Evolutionary conservation across 1,140 invertebrate species (phyloP).

Genomic region (Polypedilum pembai): DNA sequence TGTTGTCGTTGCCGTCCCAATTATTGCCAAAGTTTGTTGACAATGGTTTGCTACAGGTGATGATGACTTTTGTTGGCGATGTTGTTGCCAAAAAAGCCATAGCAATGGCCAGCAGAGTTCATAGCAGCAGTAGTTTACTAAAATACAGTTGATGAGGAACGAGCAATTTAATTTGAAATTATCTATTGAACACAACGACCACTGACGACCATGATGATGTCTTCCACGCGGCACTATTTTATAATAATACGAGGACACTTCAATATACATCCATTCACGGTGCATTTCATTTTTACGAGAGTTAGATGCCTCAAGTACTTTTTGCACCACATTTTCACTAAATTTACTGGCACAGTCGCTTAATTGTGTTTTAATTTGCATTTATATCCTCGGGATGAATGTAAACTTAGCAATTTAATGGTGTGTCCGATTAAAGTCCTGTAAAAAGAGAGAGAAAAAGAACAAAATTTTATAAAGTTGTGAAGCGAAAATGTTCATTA

Average conservation of each 20-base stretch:
- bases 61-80: neutral
- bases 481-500: neutral
- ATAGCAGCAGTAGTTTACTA: neutral
- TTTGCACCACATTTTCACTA: constrained; percentile 27
- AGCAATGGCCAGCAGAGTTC: neutral
- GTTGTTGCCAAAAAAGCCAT: neutral
- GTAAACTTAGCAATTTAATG: constrained; percentile 27
- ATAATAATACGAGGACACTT: constrained; percentile 26
- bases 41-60: neutral
- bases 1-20: neutral
- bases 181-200: constrained; percentile 24
- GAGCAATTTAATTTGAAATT: constrained; percentile 21
- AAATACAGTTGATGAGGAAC: constrained; percentile 1
- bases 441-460: neutral
- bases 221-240: neutral
- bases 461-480: neutral
- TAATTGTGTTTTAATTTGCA: constrained; percentile 27
- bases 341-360: neutral
- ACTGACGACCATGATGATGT: neutral
- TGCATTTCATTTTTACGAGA: constrained; percentile 15
- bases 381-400: constrained; percentile 22
- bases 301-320: constrained; percentile 23
- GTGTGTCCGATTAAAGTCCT: constrained; percentile 26
- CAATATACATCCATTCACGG: neutral
- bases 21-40: no score